These are phyloP conservation scores for Nephila pilipes DNA, from an alignment of 1,140 invertebrate species.

Conservation along the genomic window DNA sequence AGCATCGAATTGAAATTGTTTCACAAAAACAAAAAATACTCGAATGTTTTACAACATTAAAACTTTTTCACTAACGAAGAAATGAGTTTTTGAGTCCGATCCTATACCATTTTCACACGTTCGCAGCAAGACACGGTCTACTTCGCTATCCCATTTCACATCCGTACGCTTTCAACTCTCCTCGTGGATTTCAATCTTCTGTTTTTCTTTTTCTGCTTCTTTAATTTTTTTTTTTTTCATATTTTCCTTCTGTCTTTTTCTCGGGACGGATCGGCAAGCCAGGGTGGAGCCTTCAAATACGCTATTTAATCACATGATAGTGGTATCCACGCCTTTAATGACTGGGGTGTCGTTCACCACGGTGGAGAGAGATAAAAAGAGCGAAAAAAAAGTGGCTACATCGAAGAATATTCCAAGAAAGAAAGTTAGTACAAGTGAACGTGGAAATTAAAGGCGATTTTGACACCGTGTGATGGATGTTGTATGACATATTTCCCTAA, in stretches of 20 bases:
- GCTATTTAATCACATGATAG: constrained; percentile 58
- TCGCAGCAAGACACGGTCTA: no score
- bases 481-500: constrained; percentile 54
- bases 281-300: constrained; percentile 56
- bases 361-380: neutral
- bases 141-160: no score
- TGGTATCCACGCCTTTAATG: constrained; percentile 71
- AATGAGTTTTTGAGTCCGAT: no score
- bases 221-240: neutral
- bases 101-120: no score
- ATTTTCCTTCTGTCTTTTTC: neutral
- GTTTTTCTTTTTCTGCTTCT: neutral
- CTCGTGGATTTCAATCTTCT: neutral
- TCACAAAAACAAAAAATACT: no score
- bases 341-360: constrained; percentile 63
- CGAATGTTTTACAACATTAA: no score
- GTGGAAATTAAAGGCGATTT: neutral
- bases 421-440: neutral
- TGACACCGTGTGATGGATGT: constrained; percentile 49
- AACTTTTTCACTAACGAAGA: no score
- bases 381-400: neutral
- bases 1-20: no score
- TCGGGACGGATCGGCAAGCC: neutral
- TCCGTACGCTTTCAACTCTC: neutral
- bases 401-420: constrained; percentile 10